Evolutionary conservation across 1,140 invertebrate species (phyloP).

Genomic region (Nylanderia fulva): DNA sequence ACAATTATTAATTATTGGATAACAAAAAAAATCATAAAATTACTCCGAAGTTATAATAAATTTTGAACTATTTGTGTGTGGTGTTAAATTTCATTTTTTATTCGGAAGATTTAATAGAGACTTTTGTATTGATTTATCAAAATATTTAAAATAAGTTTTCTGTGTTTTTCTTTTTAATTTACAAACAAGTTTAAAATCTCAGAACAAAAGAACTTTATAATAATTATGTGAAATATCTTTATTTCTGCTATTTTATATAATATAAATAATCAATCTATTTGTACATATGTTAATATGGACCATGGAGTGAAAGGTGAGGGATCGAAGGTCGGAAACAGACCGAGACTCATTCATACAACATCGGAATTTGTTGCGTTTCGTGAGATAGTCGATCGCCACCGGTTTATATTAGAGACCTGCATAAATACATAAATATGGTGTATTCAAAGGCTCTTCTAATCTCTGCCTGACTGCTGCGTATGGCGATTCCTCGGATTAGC

Average conservation of each 20-base stretch:
- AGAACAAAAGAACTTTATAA: not conserved
- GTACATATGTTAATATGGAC: not conserved
- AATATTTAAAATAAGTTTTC: not conserved
- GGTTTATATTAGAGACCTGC: constrained; percentile 32
- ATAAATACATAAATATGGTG: not conserved
- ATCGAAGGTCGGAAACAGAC: not conserved
- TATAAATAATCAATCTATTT: not conserved
- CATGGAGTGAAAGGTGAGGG: not conserved
- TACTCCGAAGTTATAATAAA: not conserved
- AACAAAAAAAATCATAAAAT: constrained; percentile 1
- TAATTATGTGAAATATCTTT: not conserved
- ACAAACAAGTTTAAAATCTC: not conserved
- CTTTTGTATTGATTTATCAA: not conserved
- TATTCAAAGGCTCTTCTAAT: not conserved
- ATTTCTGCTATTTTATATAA: not conserved
- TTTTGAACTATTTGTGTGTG: not conserved
- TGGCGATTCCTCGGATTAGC: constrained; percentile 25
- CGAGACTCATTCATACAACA: not conserved
- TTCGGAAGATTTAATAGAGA: not conserved
- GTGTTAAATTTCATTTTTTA: not conserved
- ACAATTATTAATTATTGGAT: not conserved
- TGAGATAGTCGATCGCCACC: not conserved
- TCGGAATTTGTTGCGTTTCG: not conserved
- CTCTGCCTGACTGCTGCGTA: not conserved
- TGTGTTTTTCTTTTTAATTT: not conserved